Percentiles rank a stretch among this genome's conserved stretches.
Conservation (phyloP, 2,113 vertebrate species). For the Lucifuga dentata region DNA sequence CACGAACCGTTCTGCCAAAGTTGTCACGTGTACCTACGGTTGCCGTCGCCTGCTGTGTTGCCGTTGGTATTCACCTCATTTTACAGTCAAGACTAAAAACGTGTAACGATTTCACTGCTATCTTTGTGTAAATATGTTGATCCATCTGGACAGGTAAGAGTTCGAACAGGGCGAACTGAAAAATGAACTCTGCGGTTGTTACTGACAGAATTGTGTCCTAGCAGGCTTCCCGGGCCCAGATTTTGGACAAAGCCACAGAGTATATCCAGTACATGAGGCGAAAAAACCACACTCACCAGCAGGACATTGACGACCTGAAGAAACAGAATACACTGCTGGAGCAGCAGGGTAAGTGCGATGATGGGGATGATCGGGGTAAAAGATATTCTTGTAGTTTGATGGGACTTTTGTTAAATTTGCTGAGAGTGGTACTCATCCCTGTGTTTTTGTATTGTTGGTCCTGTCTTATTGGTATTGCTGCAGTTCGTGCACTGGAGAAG, state of each 20-base stretch:
- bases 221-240: slow-evolving; percentile 98
- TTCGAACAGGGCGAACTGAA: no score
- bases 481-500: slow-evolving; percentile 96
- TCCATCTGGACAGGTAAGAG: no score
- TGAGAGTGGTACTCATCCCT: background rate
- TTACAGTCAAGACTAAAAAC: no score
- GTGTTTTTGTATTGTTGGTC: background rate
- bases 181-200: slow-evolving; percentile 60
- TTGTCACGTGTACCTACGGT: no score
- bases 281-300: slow-evolving; percentile 99
- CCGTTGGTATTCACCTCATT: no score
- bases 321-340: slow-evolving; percentile 94
- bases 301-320: slow-evolving; percentile 97
- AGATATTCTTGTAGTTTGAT: background rate
- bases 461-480: slow-evolving; percentile 24
- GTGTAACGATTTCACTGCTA: no score
- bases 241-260: slow-evolving; percentile 98
- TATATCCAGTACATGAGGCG: slow-evolving; percentile 98
- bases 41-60: no score
- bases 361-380: no score
- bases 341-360: slow-evolving; percentile 88
- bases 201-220: slow-evolving; percentile 76
- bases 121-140: no score
- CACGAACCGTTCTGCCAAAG: no score
- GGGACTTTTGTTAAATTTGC: background rate